Conservation (phyloP, 2,113 vertebrate genomes). For the Mystacornis crossleyi region DNA sequence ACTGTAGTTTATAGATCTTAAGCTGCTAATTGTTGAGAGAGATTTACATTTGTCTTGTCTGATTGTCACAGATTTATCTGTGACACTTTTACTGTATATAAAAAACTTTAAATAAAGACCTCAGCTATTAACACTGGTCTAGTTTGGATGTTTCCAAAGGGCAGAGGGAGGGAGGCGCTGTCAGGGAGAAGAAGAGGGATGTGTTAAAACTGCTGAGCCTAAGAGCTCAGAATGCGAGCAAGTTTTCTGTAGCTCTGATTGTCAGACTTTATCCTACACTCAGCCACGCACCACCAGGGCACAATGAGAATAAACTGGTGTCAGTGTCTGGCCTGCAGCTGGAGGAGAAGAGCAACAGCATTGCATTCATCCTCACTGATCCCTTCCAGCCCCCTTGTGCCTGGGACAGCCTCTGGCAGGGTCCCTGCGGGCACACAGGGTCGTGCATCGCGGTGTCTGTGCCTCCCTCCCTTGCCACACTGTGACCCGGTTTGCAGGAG, state of each 20-base stretch:
- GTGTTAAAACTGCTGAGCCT: neutral
- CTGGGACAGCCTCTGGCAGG: neutral
- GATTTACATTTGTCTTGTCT: constrained; percentile 80
- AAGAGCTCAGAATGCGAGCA: neutral
- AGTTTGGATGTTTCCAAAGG: neutral
- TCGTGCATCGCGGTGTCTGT: fast-evolving
- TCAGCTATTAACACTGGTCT: constrained; percentile 73
- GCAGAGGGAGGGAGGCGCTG: neutral
- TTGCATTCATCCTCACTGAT: fast-evolving
- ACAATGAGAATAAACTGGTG: fast-evolving
- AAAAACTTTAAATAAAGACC: constrained; percentile 83
- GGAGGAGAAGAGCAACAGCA: neutral
- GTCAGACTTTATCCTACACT: neutral
- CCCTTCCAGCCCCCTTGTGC: neutral
- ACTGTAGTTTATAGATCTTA: constrained; percentile 81
- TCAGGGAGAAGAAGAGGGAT: neutral
- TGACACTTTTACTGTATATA: constrained; percentile 81
- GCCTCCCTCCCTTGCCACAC: neutral
- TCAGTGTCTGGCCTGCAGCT: neutral
- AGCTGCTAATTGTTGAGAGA: constrained; percentile 84
- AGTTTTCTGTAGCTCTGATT: neutral
- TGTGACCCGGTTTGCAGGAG: neutral
- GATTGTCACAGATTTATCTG: constrained; percentile 68
- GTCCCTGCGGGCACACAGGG: fast-evolving
- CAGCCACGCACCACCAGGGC: neutral